phyloP scores from a whole-genome alignment of 2,888 invertebrate genomes.

The Augiades crinisus region DNA sequence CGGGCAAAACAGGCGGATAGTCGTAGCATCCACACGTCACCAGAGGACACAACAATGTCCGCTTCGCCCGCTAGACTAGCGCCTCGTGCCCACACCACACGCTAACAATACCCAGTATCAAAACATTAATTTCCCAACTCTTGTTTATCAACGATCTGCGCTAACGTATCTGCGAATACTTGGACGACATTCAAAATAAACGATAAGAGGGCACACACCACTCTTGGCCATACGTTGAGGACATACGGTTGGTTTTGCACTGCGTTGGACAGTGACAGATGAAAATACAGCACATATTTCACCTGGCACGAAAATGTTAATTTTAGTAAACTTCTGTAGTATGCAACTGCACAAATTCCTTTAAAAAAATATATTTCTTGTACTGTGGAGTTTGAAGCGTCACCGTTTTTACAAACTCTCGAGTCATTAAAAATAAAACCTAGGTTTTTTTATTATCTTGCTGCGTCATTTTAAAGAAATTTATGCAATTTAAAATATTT shows the following conservation, averaged over 20 bases:
- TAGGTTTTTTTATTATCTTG: too few species aligned
- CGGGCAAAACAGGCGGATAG: too few species aligned
- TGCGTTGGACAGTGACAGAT: background rate
- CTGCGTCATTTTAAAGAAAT: too few species aligned
- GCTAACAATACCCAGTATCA: conserved; percentile 1
- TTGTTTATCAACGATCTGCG: conserved; percentile 29
- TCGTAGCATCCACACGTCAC: too few species aligned
- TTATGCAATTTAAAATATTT: too few species aligned
- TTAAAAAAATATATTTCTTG: background rate
- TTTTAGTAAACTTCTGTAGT: conserved; percentile 17
- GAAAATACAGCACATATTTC: background rate
- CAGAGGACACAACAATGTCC: conserved; percentile 5
- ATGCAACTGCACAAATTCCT: too few species aligned
- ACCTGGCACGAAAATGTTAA: conserved; percentile 18
- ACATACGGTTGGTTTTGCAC: background rate
- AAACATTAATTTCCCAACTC: conserved; percentile 10
- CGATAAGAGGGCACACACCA: background rate
- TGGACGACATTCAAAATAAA: conserved; percentile 35
- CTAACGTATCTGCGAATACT: conserved; percentile 30
- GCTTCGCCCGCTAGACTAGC: background rate
- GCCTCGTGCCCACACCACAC: too few species aligned
- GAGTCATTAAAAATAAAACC: too few species aligned
- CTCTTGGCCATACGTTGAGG: background rate
- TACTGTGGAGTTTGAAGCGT: too few species aligned
- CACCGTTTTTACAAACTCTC: too few species aligned